Evolutionary conservation across 2,888 invertebrate genomes (phyloP), one percentile per base, ranked within the genome.

Genomic region (Ophioninae sp.): DNA sequence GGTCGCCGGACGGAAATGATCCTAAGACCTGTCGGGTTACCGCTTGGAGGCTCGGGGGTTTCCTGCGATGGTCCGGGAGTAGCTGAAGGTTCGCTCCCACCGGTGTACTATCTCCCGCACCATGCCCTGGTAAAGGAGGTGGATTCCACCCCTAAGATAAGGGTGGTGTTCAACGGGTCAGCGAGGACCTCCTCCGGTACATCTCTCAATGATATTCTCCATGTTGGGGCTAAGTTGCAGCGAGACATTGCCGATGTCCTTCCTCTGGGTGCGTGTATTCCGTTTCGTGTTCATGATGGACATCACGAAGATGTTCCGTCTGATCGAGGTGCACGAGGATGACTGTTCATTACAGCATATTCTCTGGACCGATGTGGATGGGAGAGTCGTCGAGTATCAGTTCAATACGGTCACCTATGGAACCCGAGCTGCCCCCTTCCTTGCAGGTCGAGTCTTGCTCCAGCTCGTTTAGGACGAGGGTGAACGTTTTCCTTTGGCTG

Each of bases 251-350:
- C 61, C 0, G 81, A 85, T 51, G 83, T 85, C 0, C 44, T 85
- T n/a, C 0, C 22, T 81, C 0, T 76, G 75, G 76, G 30, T 71
- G 0, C 20, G 85, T 10, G 59, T 20, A 7, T 76, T 81, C 10
- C 7, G 37, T 0, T 82, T 44, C 68, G 13, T 84, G 0, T 85
- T 85, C 51, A 23, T 69, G 0, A 65, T 82, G 0, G 84, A 85
- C 74, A 79, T 85, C 20, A 72, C 58, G 0, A 85, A 82, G 44
- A 84, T 84, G 81, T 86, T 71, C 41, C 81, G 84, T 0, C 85
- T 85, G 10, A 82, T 85, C n/a, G 1, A 41, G 2, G 79, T 86
- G 0, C 83, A 85, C 9, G 56, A 13, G 6, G 77, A 72, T 13
- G 84, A 84, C 39, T 81, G 84, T 79, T 22, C 78, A 9, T n/a